A percentile compares a stretch with the other conserved stretches of the same genome.
Evolutionary conservation across 2,113 vertebrate species (phyloP).

Genomic region (Pygoscelis adeliae): DNA sequence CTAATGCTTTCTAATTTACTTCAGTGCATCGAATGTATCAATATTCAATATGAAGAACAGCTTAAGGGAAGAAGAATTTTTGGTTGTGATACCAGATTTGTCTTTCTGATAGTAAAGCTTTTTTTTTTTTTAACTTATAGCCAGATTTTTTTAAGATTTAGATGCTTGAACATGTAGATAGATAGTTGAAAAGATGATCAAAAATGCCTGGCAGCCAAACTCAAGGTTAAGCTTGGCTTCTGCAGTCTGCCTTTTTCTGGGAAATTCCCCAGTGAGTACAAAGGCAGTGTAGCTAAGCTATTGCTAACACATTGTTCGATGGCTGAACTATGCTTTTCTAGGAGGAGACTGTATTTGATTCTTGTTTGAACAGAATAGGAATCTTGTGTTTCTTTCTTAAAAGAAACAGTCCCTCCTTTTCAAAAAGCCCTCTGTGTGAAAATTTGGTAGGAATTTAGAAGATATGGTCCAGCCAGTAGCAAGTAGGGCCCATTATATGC

Average conservation of each 20-base stretch:
- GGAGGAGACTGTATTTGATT: not conserved
- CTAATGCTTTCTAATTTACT: not conserved
- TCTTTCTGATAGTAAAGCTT: not conserved
- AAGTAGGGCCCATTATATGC: not conserved
- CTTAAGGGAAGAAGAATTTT: not conserved
- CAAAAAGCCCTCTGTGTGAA: not conserved
- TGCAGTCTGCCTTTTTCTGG: not conserved
- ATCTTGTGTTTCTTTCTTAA: not conserved
- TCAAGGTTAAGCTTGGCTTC: not conserved
- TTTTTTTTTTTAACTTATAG: not conserved
- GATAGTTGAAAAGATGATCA: not conserved
- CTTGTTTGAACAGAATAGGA: not conserved
- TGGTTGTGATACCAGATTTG: not conserved
- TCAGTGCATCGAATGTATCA: not conserved
- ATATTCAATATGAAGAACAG: not conserved
- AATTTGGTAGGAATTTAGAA: not conserved
- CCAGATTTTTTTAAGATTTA: not conserved
- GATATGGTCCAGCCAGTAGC: not conserved
- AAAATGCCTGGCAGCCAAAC: not conserved
- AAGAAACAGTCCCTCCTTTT: not conserved
- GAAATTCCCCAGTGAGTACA: not conserved
- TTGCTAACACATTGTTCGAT: not conserved
- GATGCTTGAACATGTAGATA: not conserved
- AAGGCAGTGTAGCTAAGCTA: not conserved
- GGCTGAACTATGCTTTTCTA: not conserved